Evolutionary conservation across 64 coral and sea anemone genomes (phyloP).

Genomic region (Anthopleura sola): DNA sequence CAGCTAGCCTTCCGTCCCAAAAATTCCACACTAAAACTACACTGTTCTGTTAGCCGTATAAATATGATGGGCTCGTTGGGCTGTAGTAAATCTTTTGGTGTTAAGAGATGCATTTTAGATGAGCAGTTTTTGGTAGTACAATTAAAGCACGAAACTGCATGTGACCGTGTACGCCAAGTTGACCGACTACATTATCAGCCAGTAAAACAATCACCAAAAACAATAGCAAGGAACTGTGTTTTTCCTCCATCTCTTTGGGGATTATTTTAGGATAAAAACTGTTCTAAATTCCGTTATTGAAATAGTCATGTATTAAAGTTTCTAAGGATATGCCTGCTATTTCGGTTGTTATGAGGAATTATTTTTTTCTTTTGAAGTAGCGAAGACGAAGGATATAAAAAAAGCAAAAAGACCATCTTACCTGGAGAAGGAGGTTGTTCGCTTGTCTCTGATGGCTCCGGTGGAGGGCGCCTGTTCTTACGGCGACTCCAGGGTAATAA

Average conservation of each 20-base stretch:
- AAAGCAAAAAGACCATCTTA: neutral
- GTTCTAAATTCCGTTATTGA: neutral
- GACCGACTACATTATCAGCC: too few species aligned
- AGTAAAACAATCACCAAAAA: neutral
- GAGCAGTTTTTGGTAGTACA: neutral
- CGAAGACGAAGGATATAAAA: neutral
- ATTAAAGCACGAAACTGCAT: neutral
- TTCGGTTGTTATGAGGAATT: neutral
- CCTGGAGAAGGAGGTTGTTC: conserved; percentile 18
- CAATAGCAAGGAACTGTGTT: neutral
- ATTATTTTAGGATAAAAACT: neutral
- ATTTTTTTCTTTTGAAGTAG: neutral
- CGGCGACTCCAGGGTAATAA: neutral
- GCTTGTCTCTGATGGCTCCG: neutral
- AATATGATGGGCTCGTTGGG: too few species aligned
- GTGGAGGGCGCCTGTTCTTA: conserved; percentile 12
- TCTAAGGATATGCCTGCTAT: neutral
- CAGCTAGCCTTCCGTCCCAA: neutral
- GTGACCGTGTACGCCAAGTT: neutral
- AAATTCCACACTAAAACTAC: neutral
- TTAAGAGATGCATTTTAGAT: neutral
- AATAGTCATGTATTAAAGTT: neutral
- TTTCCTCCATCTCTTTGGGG: neutral
- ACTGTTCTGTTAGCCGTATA: too few species aligned
- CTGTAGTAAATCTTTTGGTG: neutral